These are phyloP conservation scores for Vireo altiloquus DNA, from an alignment of 2,113 vertebrate genomes.

Conservation along the genomic window DNA sequence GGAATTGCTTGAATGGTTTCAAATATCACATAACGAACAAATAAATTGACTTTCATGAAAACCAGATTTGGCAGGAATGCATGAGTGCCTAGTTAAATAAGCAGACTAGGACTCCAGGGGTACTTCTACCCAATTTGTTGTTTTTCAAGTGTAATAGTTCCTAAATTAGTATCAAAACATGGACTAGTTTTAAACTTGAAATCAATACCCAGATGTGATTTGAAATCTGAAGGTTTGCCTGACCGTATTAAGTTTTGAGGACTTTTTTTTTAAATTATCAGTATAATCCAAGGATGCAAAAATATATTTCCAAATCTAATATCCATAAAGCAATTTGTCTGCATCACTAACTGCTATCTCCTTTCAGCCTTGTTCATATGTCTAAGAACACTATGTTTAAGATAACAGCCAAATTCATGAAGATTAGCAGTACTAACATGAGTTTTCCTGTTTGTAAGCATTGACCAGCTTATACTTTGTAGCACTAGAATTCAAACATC, in stretches of 20 bases:
- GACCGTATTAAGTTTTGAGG: neutral
- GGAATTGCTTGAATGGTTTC: constrained; percentile 65
- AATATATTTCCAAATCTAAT: neutral
- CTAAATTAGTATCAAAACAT: constrained; percentile 50
- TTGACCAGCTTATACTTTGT: neutral
- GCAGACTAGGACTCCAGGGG: constrained; percentile 25
- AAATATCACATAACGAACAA: constrained; percentile 69
- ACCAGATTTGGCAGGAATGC: constrained; percentile 62
- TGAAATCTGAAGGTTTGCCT: neutral
- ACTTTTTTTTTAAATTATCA: neutral
- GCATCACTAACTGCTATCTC: neutral
- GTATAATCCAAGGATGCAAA: neutral
- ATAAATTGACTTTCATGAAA: constrained; percentile 68
- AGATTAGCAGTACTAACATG: neutral
- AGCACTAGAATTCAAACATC: neutral
- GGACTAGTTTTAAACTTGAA: constrained; percentile 23
- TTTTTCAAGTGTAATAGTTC: constrained; percentile 50
- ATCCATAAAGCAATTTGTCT: neutral
- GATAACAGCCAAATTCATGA: neutral
- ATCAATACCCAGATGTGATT: neutral
- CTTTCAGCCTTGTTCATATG: neutral
- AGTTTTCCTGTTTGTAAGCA: neutral
- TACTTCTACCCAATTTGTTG: constrained; percentile 45
- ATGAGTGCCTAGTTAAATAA: constrained; percentile 62
- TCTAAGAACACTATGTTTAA: neutral